Percentiles rank a stretch among this genome's conserved stretches.
Evolutionary conservation across 2,113 vertebrate species (phyloP).

Genomic region (Nannospalax galili): DNA sequence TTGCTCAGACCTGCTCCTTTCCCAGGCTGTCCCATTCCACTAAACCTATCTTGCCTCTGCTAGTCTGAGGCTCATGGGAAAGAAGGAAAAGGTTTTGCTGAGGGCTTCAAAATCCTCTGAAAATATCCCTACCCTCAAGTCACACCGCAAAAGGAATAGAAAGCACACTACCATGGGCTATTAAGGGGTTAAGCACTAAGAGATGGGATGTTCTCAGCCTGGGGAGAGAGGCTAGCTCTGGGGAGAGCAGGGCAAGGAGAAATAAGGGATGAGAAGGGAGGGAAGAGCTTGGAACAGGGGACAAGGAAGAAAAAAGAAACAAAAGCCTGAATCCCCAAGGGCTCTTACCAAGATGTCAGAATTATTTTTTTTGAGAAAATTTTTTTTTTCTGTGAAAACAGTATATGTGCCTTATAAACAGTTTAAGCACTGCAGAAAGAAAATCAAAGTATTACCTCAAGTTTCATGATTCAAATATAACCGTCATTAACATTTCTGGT

Average conservation of each 20-base stretch:
- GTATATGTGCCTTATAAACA: conserved; percentile 29
- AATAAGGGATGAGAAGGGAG: not conserved
- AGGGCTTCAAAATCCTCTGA: not conserved
- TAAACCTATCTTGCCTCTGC: not conserved
- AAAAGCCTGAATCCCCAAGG: not conserved
- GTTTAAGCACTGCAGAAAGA: conserved; percentile 42
- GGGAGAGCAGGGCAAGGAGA: not conserved
- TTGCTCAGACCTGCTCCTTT: not conserved
- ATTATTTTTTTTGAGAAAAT: not conserved
- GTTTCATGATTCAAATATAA: conserved; percentile 66
- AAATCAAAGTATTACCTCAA: conserved; percentile 55
- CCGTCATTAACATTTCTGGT: conserved; percentile 69
- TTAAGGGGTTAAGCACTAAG: no score
- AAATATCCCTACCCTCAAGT: not conserved
- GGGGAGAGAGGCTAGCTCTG: not conserved
- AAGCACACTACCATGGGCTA: not conserved
- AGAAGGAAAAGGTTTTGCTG: not conserved
- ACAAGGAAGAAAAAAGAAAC: not conserved
- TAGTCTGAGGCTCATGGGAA: not conserved
- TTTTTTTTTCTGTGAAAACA: conserved; percentile 5
- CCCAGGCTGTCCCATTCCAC: no score
- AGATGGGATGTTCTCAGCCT: not conserved
- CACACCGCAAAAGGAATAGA: not conserved
- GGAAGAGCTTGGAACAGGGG: not conserved
- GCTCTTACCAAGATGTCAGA: not conserved